Percentiles rank a stretch among this genome's conserved stretches.
Evolutionary conservation across 35 echinoderm and acorn worm species (phyloP).

Genomic region (Nesometra sesokonis): DNA sequence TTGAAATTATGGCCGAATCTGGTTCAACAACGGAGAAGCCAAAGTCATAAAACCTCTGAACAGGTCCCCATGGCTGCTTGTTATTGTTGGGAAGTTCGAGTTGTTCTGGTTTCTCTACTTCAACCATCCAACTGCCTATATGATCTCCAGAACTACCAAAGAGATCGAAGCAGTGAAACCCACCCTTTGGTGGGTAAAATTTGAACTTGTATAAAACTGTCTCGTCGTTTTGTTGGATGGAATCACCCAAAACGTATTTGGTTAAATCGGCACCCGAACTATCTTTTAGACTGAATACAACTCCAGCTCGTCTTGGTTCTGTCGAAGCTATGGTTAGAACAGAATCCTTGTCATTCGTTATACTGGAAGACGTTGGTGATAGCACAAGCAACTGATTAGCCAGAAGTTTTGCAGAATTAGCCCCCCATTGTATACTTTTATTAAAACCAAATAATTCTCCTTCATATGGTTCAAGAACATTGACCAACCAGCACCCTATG

Average conservation of each 20-base stretch:
- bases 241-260: not conserved
- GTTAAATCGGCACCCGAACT: not conserved
- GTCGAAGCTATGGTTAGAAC: not conserved
- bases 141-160: not conserved
- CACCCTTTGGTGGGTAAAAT: not conserved
- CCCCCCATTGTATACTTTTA: not conserved
- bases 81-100: not conserved
- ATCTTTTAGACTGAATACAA: not conserved
- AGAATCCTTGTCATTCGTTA: not conserved
- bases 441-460: not conserved
- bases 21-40: not conserved
- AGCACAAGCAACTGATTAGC: not conserved
- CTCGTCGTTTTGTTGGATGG: not conserved
- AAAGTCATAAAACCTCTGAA: not conserved
- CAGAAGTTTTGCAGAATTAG: not conserved
- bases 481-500: not conserved
- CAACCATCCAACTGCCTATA: not conserved
- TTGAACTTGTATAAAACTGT: not conserved
- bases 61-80: not conserved
- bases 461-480: not conserved
- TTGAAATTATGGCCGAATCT: not conserved
- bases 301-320: not conserved
- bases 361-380: not conserved
- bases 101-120: not conserved
- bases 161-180: not conserved